These are phyloP conservation scores for Phyllotreta cruciferae DNA, from an alignment of 2,888 invertebrate genomes.

Conservation along the genomic window DNA sequence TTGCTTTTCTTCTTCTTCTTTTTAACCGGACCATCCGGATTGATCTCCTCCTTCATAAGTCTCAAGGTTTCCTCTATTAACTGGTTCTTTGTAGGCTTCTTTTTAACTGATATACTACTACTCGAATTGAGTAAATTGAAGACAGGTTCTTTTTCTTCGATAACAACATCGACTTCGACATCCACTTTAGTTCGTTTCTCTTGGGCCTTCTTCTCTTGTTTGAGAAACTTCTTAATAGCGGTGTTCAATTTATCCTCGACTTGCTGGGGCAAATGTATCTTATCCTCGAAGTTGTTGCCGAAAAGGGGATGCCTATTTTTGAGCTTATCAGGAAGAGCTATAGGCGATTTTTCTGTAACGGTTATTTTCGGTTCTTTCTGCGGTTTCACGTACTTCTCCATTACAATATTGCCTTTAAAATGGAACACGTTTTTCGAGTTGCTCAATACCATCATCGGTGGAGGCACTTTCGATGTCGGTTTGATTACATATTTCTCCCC, in stretches of 20 bases:
- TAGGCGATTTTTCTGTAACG: conserved; percentile 33
- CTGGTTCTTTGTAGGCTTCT: conserved; percentile 22
- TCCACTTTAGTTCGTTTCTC: conserved; percentile 32
- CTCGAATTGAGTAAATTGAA: conserved; percentile 33
- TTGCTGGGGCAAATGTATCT: conserved; percentile 46
- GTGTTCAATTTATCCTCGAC: conserved; percentile 45
- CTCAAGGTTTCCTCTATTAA: conserved; percentile 22
- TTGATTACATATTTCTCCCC: conserved; percentile 43
- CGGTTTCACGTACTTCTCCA: conserved; percentile 44
- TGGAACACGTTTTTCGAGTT: conserved; percentile 37
- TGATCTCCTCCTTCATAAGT: conserved; percentile 15
- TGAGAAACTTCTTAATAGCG: conserved; percentile 34
- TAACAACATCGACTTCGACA: conserved; percentile 23
- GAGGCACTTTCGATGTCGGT: conserved; percentile 35
- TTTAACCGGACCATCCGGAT: no score
- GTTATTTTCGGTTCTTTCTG: conserved; percentile 34
- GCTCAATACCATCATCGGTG: conserved; percentile 34
- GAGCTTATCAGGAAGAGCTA: conserved; percentile 45
- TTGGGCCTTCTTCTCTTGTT: conserved; percentile 32
- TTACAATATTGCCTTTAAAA: conserved; percentile 40
- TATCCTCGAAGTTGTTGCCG: conserved; percentile 48
- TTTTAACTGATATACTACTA: conserved; percentile 17
- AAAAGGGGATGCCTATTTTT: conserved; percentile 53
- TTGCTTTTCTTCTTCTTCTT: no score
- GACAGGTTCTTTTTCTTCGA: conserved; percentile 35